Base-by-base conservation (phyloP, 2,797 vertebrate species). In the Cossypha dichroa region DNA sequence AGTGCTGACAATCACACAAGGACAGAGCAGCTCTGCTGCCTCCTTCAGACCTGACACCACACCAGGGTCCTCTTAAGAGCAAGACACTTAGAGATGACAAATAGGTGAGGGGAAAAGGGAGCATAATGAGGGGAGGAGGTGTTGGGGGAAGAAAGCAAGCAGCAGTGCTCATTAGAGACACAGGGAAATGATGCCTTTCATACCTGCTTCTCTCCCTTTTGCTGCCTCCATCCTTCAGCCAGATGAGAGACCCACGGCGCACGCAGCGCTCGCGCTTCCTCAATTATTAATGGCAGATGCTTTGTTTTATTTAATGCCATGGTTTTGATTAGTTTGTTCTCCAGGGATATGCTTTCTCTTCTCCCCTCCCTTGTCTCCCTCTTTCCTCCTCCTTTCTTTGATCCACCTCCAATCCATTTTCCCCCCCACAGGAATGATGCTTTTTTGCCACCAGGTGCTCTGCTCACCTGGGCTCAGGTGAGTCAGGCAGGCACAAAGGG, bases 301-400 rank as follows among this genome's bases (percentile, higher is more conserved):
- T 97, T 95, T 93, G 88, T 93, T 96, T 96, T 97, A 95, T 94
- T 93, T 96, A 96, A 94, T 80, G 69, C 68, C 21, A 6, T 1
- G 49, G 46, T 41, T 96, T 83, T 94, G 72, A 94, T 92, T 89
- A 89, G 63, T 85, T 92, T 82, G 45, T 85, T 77, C 93, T 89
- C 88, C 56, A 28, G 38, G 62, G 82, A 54, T 2, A 6, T 0
- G 22, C 45, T 49, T 77, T 40, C 6, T 1, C 55, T 60, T 1
- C 0, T 46, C 25, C 20, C 10, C 15, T 48, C 15, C 13, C n/a
- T 26, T 4, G 1, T 28, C 82, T 45, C 38, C 33, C 48, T 40
- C 3, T 62, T 84, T 56, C 46, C 26, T 48, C 40, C 40, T 73
- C 26, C 34, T 56, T 56, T 80, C n/a, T 94, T 40, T 43, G 13